Percentiles rank a stretch among this genome's conserved stretches.
These are phyloP conservation scores for Eretmocerus hayati DNA, from an alignment of 2,888 invertebrate genomes.

Conservation along the genomic window DNA sequence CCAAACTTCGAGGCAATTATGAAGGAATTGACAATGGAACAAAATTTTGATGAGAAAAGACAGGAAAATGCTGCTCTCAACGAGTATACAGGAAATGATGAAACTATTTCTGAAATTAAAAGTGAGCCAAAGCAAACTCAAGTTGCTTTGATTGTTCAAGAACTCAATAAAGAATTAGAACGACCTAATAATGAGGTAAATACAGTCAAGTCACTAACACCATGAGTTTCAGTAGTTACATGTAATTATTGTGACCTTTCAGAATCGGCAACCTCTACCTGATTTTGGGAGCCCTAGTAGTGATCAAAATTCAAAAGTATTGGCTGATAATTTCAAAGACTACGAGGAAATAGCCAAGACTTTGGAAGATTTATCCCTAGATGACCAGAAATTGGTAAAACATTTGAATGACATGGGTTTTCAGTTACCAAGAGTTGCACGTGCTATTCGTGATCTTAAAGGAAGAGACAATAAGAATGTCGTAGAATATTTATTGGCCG, in stretches of 20 bases:
- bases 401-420: constrained; percentile 86
- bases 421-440: constrained; percentile 69
- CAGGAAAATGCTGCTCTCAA: constrained; percentile 24
- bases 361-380: constrained; percentile 33
- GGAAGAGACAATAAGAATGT: constrained; percentile 84
- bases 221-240: neutral
- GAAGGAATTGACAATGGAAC: constrained; percentile 32
- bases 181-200: constrained; percentile 37
- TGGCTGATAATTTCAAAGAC: constrained; percentile 8
- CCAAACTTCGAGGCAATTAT: constrained; percentile 34
- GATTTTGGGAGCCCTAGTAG: constrained; percentile 36
- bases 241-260: constrained; percentile 7
- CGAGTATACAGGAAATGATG: constrained; percentile 23
- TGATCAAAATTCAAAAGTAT: constrained; percentile 17
- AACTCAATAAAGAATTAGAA: constrained; percentile 62
- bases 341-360: constrained; percentile 23
- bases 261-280: constrained; percentile 45
- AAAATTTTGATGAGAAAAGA: constrained; percentile 24
- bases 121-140: constrained; percentile 43
- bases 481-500: constrained; percentile 72
- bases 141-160: constrained; percentile 70
- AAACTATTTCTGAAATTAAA: constrained; percentile 25
- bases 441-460: constrained; percentile 65
- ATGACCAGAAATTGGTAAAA: constrained; percentile 59
- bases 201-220: constrained; percentile 1